Evolutionary conservation across 1,140 invertebrate genomes (phyloP), one percentile per base, ranked within the genome.

Genomic region (Brachionus sp.): DNA sequence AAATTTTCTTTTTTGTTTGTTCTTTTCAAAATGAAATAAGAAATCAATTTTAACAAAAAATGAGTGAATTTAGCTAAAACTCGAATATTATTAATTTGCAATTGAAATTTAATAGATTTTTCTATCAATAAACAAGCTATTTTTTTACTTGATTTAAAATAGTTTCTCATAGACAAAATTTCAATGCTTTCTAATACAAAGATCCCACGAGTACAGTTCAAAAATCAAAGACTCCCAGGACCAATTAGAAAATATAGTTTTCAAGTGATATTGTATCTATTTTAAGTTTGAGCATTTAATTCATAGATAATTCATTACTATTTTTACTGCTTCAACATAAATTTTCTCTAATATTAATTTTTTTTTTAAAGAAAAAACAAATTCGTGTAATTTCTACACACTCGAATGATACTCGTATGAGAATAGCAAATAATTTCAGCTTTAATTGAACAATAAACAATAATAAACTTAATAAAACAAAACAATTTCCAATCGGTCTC

Each of bases 71-170:
- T 3, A 37, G 29, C 64, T 5, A 37, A 5, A 33, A 37, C 25
- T 66, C 3, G 25, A 33, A 33, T 66, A 33, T 37, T 13, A 66
- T 66, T 66, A 66, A 66, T 66, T 64, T 66, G 64, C 29, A 66
- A 66, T 66, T 66, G 64, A 66, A 66, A 33, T 66, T 66, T 66
- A 66, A 66, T 66, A 66, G 64, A 33, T 66, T 66, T 66, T 33
- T n/a, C 29, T 13, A 29, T 66, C n/a, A 37, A 66, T 33, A 29
- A 66, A 66, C 64, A 66, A 66, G n/a, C 25, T 66, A 33, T 33
- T 33, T 66, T 66, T 33, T 33, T 33, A 33, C 5, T 46, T 37
- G 25, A 66, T 66, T 66, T 66, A 5, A 57, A 57, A 25, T 33
- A 66, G 4, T 12, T 66, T 66, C 13, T 37, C 12, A 33, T 66